phyloP scores from a whole-genome alignment of 2,797 vertebrate genomes.

The Vireo griseus region DNA sequence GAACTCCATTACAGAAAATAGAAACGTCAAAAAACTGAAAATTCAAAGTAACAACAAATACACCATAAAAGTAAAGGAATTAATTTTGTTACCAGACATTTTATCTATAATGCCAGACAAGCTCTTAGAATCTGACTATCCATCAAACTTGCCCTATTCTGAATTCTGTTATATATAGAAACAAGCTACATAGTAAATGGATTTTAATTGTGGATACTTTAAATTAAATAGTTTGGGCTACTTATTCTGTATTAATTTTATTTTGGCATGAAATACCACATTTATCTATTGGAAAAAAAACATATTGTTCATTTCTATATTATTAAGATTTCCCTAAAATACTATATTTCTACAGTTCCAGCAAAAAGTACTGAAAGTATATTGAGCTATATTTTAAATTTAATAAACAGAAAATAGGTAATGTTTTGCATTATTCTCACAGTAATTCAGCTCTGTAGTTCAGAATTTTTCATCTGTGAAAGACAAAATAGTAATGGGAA shows the following conservation, averaged over 20 bases:
- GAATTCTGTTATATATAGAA: neutral
- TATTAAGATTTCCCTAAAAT: neutral
- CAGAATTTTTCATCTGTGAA: neutral
- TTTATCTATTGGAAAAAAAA: neutral
- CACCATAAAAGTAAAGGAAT: neutral
- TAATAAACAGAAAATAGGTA: neutral
- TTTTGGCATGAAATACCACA: neutral
- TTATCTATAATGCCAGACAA: neutral
- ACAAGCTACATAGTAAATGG: neutral
- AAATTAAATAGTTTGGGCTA: neutral
- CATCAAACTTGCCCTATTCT: neutral
- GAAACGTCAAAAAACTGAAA: too few relatives aligned
- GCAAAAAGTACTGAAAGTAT: neutral
- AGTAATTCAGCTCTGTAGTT: neutral
- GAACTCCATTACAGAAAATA: too few relatives aligned
- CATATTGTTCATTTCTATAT: neutral
- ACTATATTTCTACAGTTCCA: neutral
- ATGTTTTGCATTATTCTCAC: neutral
- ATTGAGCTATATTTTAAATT: neutral
- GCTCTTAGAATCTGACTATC: neutral
- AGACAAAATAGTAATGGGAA: neutral
- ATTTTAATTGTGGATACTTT: neutral
- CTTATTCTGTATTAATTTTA: neutral
- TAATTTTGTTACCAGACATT: neutral
- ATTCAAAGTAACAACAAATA: too few relatives aligned